Evolutionary conservation across 2,888 invertebrate species (phyloP).

Genomic region (Charanyca ferruginea): DNA sequence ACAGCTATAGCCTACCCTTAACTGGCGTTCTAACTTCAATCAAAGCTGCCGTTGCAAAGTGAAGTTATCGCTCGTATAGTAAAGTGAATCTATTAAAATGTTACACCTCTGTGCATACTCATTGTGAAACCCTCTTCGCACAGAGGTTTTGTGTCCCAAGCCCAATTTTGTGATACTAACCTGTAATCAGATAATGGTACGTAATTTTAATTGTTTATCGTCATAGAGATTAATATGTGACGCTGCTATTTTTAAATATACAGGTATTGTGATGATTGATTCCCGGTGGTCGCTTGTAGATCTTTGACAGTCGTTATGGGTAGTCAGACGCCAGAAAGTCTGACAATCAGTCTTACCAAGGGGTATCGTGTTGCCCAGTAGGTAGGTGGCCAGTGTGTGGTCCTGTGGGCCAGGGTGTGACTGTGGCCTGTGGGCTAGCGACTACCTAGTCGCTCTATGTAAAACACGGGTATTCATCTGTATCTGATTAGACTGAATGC

Average conservation of each 20-base stretch:
- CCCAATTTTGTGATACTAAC: constrained; percentile 34
- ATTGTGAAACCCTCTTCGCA: constrained; percentile 25
- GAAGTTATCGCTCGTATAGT: constrained; percentile 69
- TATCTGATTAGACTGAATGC: too few relatives aligned
- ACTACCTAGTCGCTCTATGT: too few relatives aligned
- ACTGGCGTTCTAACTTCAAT: constrained; percentile 71
- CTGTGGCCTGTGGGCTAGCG: too few relatives aligned
- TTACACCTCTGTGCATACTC: constrained; percentile 31
- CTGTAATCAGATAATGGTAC: constrained; percentile 56
- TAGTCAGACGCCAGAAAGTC: too few relatives aligned
- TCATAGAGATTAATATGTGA: background rate
- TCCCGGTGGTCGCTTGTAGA: too few relatives aligned
- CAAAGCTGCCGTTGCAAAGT: constrained; percentile 70
- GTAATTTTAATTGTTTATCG: constrained; percentile 26
- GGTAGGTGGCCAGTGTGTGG: too few relatives aligned
- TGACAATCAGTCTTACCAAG: too few relatives aligned
- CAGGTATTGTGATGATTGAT: background rate
- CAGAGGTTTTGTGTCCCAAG: background rate
- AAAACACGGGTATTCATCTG: too few relatives aligned
- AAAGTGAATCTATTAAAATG: constrained; percentile 67
- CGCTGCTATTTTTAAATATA: too few relatives aligned
- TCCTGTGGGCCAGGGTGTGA: too few relatives aligned
- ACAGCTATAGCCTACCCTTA: constrained; percentile 68
- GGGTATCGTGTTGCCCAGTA: too few relatives aligned
- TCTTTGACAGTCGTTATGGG: too few relatives aligned